phyloP scores from a whole-genome alignment of 2,797 vertebrate species.

The Channallabes apus region DNA sequence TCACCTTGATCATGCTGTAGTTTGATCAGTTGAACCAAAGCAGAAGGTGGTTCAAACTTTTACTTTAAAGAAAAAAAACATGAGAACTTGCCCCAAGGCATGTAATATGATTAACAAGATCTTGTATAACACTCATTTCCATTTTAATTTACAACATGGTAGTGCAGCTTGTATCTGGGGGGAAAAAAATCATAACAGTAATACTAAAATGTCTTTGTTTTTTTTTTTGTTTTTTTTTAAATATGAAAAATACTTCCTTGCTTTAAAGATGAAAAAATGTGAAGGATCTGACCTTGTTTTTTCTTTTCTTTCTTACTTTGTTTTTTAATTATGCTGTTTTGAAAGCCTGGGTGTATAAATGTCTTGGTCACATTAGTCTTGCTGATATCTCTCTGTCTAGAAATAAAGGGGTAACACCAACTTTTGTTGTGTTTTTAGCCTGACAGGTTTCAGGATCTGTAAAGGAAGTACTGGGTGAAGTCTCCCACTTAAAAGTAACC shows the following conservation, averaged over 20 bases:
- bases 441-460: neutral
- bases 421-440: neutral
- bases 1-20: neutral
- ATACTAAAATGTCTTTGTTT: neutral
- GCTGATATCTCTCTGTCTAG: constrained; percentile 63
- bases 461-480: neutral
- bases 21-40: neutral
- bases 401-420: constrained; percentile 66
- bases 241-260: neutral
- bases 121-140: neutral
- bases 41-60: neutral
- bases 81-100: neutral
- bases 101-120: neutral
- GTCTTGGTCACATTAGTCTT: constrained; percentile 61
- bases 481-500: neutral
- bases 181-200: neutral
- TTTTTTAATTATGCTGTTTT: constrained; percentile 49
- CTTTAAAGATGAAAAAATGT: neutral
- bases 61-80: too few relatives aligned
- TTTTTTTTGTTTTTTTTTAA: constrained; percentile 32
- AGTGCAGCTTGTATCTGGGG: neutral
- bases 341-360: constrained; percentile 62
- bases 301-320: constrained; percentile 39
- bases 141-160: neutral
- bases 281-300: neutral